These are phyloP conservation scores for Parazoanthus darwini DNA, from an alignment of 92 coral and sea anemone species.

Conservation along the genomic window DNA sequence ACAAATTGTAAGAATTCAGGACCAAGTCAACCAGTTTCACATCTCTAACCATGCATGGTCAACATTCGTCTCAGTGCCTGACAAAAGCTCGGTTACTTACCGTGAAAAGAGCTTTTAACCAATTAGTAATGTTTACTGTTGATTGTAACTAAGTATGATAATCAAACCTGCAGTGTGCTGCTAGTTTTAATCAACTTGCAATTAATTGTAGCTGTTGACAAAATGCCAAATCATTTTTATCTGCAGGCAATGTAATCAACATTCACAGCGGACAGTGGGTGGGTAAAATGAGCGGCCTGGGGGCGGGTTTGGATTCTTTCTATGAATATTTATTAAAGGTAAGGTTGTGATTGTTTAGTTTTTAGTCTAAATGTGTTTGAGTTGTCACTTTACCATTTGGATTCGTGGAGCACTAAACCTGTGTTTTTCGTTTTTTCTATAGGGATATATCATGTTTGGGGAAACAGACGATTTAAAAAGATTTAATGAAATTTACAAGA, in stretches of 20 bases:
- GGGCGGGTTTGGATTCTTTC: slow-evolving; percentile 97
- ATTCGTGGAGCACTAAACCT: neutral
- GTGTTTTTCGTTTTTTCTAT: slow-evolving; percentile 5
- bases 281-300: slow-evolving; percentile 94
- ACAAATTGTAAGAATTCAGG: too few relatives aligned
- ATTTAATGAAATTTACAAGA: slow-evolving; percentile 86
- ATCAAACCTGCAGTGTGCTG: too few relatives aligned
- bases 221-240: neutral
- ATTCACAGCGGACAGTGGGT: slow-evolving; percentile 85
- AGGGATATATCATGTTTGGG: slow-evolving; percentile 98
- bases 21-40: too few relatives aligned
- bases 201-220: too few relatives aligned
- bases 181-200: too few relatives aligned
- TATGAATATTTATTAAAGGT: slow-evolving; percentile 97
- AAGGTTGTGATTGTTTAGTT: neutral
- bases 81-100: too few relatives aligned
- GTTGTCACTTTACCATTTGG: neutral
- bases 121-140: too few relatives aligned
- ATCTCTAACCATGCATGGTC: too few relatives aligned
- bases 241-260: slow-evolving; percentile 83
- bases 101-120: too few relatives aligned
- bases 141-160: too few relatives aligned
- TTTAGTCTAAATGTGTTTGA: neutral
- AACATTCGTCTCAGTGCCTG: too few relatives aligned
- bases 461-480: slow-evolving; percentile 86